Evolutionary conservation across 2,797 vertebrate genomes (phyloP).

Genomic region (Schizothorax lantsangensis): DNA sequence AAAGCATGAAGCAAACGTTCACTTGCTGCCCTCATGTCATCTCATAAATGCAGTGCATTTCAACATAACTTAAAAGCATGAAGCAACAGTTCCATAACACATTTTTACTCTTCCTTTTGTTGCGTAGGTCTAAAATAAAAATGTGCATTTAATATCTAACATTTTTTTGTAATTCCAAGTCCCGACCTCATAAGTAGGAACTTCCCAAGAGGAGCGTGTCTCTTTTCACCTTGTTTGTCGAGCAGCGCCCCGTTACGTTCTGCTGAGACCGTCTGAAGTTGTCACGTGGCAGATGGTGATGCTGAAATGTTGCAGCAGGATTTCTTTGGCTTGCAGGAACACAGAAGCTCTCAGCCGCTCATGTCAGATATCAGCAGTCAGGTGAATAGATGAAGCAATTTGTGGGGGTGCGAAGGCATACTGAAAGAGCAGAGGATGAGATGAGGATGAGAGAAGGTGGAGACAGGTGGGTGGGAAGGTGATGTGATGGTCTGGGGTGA

Average conservation of each 20-base stretch:
- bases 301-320: slow-evolving; percentile 1
- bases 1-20: neutral
- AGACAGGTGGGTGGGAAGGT: slow-evolving; percentile 44
- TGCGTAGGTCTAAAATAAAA: neutral
- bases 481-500: slow-evolving; percentile 59
- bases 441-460: slow-evolving; percentile 40
- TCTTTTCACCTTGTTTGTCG: neutral
- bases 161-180: neutral
- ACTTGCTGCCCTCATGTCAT: neutral
- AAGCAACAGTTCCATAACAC: neutral
- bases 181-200: neutral
- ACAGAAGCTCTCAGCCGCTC: slow-evolving; percentile 14
- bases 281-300: slow-evolving; percentile 9
- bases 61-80: neutral
- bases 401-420: slow-evolving; percentile 48
- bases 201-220: neutral
- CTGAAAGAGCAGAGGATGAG: slow-evolving; percentile 44
- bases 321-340: slow-evolving; percentile 35
- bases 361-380: slow-evolving; percentile 41
- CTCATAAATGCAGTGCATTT: neutral
- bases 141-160: neutral
- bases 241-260: neutral
- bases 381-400: slow-evolving; percentile 54
- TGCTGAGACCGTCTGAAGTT: neutral
- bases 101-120: neutral